Percentiles rank a stretch among this genome's conserved stretches.
phyloP scores from a whole-genome alignment of 2,113 vertebrate species.

The Halcyon malimbica region DNA sequence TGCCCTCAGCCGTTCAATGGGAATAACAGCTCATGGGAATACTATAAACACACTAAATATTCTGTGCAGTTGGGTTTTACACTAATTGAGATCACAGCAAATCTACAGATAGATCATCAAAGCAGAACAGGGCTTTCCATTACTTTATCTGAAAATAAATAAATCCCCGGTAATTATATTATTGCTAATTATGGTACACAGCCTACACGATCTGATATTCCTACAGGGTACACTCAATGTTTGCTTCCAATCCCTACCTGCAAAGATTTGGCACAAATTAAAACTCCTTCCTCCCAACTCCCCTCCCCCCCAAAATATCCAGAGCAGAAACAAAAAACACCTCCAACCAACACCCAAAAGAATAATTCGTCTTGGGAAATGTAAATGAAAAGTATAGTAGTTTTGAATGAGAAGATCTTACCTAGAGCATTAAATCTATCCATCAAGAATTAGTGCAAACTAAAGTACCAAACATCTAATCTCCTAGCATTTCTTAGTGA shows the following conservation, averaged over 20 bases:
- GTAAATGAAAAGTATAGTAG: not conserved
- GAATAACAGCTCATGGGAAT: not conserved
- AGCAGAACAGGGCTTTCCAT: not conserved
- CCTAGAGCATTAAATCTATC: not conserved
- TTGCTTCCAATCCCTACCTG: not conserved
- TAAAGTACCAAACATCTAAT: not conserved
- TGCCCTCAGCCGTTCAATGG: not conserved
- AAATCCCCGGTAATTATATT: not conserved
- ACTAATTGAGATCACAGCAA: not conserved
- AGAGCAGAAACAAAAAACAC: not conserved
- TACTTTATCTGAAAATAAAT: not conserved
- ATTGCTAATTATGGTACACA: not conserved
- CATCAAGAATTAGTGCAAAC: not conserved
- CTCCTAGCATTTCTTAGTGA: not conserved
- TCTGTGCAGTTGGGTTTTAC: not conserved
- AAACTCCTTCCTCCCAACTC: rapidly evolving
- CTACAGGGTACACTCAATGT: not conserved
- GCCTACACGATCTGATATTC: not conserved
- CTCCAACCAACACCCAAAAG: not conserved
- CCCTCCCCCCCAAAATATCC: too few relatives aligned
- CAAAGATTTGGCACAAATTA: not conserved
- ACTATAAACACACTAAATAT: not conserved
- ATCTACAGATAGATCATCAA: not conserved
- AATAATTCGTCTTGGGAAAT: not conserved
- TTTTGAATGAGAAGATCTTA: not conserved